phyloP scores from a whole-genome alignment of 92 coral and sea anemone genomes.

The Anthopleura xanthogrammica region DNA sequence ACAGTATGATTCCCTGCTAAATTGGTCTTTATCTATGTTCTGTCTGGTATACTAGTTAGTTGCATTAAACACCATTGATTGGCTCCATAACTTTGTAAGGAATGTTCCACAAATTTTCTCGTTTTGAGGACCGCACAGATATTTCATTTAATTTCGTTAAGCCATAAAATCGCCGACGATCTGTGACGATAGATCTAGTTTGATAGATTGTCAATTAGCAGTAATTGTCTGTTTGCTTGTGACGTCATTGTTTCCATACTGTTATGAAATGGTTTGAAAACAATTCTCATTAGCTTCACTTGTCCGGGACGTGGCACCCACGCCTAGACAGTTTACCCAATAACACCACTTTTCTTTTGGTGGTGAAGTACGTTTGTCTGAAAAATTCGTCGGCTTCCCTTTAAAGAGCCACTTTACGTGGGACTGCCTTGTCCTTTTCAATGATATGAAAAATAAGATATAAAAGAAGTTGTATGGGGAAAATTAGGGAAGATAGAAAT shows the following conservation, averaged over 20 bases:
- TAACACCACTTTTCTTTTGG: not conserved
- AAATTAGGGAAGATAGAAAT: no score
- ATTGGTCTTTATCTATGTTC: not conserved
- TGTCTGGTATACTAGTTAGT: not conserved
- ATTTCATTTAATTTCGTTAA: no score
- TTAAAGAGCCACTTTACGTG: no score
- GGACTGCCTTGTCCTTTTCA: no score
- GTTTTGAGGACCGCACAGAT: not conserved
- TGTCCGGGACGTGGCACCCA: not conserved
- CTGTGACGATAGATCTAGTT: not conserved
- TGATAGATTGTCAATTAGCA: not conserved
- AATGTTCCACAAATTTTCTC: conserved; percentile 3
- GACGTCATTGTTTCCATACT: not conserved
- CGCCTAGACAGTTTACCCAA: not conserved
- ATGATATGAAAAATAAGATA: no score
- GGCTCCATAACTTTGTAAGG: not conserved
- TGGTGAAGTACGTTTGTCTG: no score
- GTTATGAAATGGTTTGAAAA: not conserved
- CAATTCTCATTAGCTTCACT: not conserved
- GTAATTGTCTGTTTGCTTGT: not conserved
- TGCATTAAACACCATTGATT: not conserved
- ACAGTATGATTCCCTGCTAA: not conserved
- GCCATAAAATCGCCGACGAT: no score
- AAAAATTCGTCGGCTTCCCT: no score
- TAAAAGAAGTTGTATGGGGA: no score